These are phyloP conservation scores for Morus bassanus DNA, from an alignment of 2,797 vertebrate genomes.

Conservation along the genomic window DNA sequence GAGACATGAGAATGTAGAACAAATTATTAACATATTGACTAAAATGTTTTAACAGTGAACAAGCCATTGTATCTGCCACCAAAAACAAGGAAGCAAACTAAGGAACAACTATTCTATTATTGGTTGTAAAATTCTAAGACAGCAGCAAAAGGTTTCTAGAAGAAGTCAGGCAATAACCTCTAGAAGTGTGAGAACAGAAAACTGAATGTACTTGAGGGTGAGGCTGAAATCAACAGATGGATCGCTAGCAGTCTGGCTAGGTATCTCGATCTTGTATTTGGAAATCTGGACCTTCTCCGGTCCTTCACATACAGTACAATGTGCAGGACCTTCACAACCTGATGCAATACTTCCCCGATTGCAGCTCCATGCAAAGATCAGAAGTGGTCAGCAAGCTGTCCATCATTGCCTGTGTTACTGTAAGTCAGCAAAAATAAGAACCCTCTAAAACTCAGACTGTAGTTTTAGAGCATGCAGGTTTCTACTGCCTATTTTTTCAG, in stretches of 20 bases:
- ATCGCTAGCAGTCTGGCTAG: neutral
- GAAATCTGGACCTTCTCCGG: neutral
- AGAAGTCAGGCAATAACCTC: neutral
- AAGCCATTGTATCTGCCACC: neutral
- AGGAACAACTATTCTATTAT: neutral
- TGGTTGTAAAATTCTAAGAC: neutral
- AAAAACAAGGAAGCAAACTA: neutral
- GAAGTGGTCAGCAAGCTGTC: neutral
- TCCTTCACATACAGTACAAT: neutral
- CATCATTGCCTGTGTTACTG: neutral
- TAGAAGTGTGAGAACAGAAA: neutral
- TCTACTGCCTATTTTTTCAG: neutral
- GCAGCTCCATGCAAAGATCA: neutral
- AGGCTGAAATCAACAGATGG: neutral
- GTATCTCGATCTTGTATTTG: neutral
- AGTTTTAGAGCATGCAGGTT: neutral
- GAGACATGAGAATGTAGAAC: neutral
- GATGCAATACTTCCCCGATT: neutral
- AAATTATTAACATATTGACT: neutral
- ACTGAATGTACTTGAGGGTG: neutral
- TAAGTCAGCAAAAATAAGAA: too few species aligned
- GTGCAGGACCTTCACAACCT: neutral
- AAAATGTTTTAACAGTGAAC: neutral
- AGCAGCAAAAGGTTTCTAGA: neutral
- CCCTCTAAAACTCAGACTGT: too few species aligned